Evolutionary conservation across 2,888 invertebrate species (phyloP).

Genomic region (Dendrolimus houi): DNA sequence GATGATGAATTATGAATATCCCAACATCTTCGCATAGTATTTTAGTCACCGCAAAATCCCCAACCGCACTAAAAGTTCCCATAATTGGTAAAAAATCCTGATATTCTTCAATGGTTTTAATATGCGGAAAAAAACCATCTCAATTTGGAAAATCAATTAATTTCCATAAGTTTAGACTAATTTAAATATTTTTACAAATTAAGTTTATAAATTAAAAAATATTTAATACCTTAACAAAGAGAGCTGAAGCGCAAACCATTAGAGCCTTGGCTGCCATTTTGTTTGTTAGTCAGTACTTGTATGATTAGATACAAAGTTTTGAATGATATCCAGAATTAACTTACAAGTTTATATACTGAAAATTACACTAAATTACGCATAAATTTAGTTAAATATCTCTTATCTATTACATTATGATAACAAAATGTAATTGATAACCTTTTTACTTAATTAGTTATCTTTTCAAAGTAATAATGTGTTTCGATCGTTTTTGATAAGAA

Average conservation of each 20-base stretch:
- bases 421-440: constrained; percentile 1
- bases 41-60: too few species aligned
- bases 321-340: background rate
- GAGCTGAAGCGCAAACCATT: constrained; percentile 23
- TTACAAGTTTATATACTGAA: constrained; percentile 1
- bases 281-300: background rate
- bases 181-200: too few species aligned
- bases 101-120: background rate
- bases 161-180: too few species aligned
- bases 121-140: too few species aligned
- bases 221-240: constrained; percentile 21
- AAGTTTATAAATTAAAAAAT: background rate
- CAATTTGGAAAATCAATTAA: background rate
- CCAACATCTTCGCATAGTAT: too few species aligned
- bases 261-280: constrained; percentile 22
- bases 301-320: background rate
- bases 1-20: too few species aligned
- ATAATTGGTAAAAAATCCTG: too few species aligned
- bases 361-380: background rate
- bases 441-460: constrained; percentile 1
- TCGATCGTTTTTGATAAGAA: background rate
- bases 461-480: too few species aligned
- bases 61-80: too few species aligned
- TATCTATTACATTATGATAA: background rate
- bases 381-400: background rate